Conservation (phyloP, 2,888 invertebrate species). For the Alsophila aescularia region DNA sequence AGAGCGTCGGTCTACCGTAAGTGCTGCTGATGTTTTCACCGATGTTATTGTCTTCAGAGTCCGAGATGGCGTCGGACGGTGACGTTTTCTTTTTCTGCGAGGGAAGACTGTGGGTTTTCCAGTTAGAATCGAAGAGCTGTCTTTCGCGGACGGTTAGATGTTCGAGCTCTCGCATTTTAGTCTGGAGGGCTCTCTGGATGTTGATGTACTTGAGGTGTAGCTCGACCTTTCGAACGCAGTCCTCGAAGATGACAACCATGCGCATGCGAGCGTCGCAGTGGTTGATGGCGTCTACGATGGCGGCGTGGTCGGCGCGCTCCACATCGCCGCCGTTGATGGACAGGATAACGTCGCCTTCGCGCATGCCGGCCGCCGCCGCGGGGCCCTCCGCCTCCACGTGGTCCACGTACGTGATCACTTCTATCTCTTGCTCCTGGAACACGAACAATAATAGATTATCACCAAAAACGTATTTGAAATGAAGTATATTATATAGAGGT, state of each 20-base stretch:
- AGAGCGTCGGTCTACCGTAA: conserved; percentile 91
- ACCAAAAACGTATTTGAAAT: too few species aligned
- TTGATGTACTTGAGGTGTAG: conserved; percentile 97
- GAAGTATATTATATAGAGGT: too few species aligned
- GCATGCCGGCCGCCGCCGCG: conserved; percentile 96
- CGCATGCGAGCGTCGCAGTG: conserved; percentile 95
- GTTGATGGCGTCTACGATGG: conserved; percentile 96
- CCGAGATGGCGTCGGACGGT: conserved; percentile 72
- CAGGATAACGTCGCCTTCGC: conserved; percentile 97
- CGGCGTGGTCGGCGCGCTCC: conserved; percentile 97
- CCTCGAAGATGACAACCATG: conserved; percentile 98
- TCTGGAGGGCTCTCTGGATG: conserved; percentile 92
- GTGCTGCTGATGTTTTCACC: conserved; percentile 81
- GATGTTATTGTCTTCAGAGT: conserved; percentile 70
- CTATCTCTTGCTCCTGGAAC: conserved; percentile 92
- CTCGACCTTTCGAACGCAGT: conserved; percentile 96
- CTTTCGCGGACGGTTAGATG: conserved; percentile 91
- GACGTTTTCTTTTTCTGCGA: conserved; percentile 92
- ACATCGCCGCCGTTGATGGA: conserved; percentile 98
- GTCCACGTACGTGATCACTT: conserved; percentile 98
- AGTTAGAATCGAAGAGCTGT: conserved; percentile 92
- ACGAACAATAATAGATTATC: neutral
- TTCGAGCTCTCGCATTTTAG: conserved; percentile 93
- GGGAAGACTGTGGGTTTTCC: conserved; percentile 95
- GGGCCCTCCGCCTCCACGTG: conserved; percentile 97